A percentile compares a stretch with the other conserved stretches of the same genome.
phyloP scores from a whole-genome alignment of 1,140 invertebrate species.

The Pseudobourletiella spinata region DNA sequence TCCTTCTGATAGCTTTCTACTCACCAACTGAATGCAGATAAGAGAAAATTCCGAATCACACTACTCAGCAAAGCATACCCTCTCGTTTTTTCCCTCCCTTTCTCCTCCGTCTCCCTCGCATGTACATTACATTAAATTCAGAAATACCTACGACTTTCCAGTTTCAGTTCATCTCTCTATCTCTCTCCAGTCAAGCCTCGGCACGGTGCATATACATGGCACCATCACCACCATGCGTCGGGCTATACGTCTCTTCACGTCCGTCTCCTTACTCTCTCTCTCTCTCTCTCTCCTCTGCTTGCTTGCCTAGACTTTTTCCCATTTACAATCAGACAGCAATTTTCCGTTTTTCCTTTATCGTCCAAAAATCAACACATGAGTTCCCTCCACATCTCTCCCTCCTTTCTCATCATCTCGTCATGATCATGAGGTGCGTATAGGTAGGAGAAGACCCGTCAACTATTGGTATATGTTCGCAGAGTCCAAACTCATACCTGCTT shows the following conservation, averaged over 20 bases:
- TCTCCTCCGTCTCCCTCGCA: constrained; percentile 11
- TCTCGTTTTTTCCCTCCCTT: background rate
- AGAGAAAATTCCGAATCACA: constrained; percentile 27
- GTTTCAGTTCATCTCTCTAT: constrained; percentile 19
- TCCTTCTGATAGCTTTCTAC: constrained; percentile 30
- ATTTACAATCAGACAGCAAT: constrained; percentile 29
- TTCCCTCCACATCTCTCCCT: constrained; percentile 2
- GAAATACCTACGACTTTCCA: constrained; percentile 19
- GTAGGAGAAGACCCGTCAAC: too few species aligned
- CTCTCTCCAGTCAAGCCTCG: background rate
- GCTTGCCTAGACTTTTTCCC: constrained; percentile 6
- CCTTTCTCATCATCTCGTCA: constrained; percentile 8
- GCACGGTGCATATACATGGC: background rate
- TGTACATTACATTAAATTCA: constrained; percentile 29
- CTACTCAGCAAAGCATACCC: constrained; percentile 23
- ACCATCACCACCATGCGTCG: too few species aligned
- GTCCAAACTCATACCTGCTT: background rate
- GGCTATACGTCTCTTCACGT: background rate
- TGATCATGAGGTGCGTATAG: background rate
- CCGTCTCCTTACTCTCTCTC: constrained; percentile 13
- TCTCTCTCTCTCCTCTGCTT: background rate
- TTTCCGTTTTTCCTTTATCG: constrained; percentile 17
- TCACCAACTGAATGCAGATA: constrained; percentile 32
- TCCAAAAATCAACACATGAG: constrained; percentile 25
- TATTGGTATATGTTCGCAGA: too few species aligned